phyloP scores from a whole-genome alignment of 2,113 vertebrate species.

The Leuciscus idus region DNA sequence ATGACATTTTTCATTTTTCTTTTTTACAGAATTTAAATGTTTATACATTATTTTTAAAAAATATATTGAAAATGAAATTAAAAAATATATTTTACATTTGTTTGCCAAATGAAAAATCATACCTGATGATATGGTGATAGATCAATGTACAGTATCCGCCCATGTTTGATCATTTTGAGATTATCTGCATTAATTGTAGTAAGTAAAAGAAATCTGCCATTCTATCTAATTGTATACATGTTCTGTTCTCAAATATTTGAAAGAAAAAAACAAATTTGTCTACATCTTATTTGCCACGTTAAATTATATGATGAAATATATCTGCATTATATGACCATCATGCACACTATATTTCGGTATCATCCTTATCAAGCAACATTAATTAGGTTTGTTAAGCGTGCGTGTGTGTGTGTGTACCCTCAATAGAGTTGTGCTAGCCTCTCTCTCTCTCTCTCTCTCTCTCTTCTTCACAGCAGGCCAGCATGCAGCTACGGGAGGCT shows the following conservation, averaged over 20 bases:
- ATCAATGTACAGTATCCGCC: not conserved
- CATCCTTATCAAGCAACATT: not conserved
- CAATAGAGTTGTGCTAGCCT: not conserved
- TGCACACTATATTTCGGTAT: not conserved
- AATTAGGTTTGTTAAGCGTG: conserved; percentile 11
- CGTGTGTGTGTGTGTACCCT: not conserved
- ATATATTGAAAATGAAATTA: no score
- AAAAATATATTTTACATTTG: no score
- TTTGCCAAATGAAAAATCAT: not conserved
- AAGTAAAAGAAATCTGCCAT: not conserved
- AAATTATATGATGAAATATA: not conserved
- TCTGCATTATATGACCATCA: not conserved
- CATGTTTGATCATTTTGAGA: not conserved
- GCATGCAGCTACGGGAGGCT: conserved; percentile 35
- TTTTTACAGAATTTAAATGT: not conserved
- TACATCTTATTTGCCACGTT: not conserved
- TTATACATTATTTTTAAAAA: not conserved
- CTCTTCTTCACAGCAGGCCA: conserved; percentile 22
- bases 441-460: not conserved
- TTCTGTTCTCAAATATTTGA: not conserved
- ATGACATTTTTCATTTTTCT: not conserved
- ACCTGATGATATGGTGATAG: not conserved
- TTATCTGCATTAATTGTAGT: not conserved
- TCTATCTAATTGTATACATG: not conserved
- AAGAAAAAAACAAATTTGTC: not conserved